A percentile compares a stretch with the other conserved stretches of the same genome.
Conservation (phyloP, 2,888 invertebrate genomes). For the Emmelina monodactyla region DNA sequence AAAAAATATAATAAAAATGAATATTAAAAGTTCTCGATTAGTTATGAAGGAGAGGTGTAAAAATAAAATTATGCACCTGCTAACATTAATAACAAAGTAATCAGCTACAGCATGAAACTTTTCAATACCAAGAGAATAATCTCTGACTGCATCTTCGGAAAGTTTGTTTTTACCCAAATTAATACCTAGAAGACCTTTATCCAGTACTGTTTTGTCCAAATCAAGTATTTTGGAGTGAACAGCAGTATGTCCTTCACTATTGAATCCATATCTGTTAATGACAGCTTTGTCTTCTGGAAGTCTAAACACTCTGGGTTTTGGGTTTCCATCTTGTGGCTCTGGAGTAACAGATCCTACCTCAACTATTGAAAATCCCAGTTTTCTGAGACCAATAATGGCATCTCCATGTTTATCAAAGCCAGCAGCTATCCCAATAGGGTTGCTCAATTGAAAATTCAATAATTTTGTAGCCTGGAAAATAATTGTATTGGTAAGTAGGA, state of each 20-base stretch:
- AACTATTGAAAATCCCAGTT: slow-evolving; percentile 92
- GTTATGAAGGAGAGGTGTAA: no score
- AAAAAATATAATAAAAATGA: no score
- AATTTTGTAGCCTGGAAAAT: slow-evolving; percentile 71
- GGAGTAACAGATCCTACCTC: slow-evolving; percentile 98
- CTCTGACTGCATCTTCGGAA: slow-evolving; percentile 74
- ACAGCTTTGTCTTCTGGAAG: slow-evolving; percentile 85
- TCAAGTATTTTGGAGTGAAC: slow-evolving; percentile 73
- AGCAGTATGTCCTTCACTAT: slow-evolving; percentile 88
- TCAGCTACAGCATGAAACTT: slow-evolving; percentile 86
- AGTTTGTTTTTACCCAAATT: slow-evolving; percentile 97
- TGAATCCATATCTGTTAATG: slow-evolving; percentile 91
- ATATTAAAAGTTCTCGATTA: no score
- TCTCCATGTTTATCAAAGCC: slow-evolving; percentile 99
- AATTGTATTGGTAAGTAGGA: no score
- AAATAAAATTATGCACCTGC: no score
- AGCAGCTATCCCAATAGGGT: slow-evolving; percentile 97
- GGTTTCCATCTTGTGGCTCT: slow-evolving; percentile 90
- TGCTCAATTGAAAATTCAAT: slow-evolving; percentile 76
- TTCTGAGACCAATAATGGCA: slow-evolving; percentile 80
- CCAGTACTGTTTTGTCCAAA: slow-evolving; percentile 58
- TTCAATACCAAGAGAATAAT: slow-evolving; percentile 87
- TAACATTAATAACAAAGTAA: slow-evolving; percentile 96
- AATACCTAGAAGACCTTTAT: slow-evolving; percentile 80
- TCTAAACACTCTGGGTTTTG: slow-evolving; percentile 91